Evolutionary conservation across 2,888 invertebrate genomes (phyloP).

Genomic region (Atethmia centrago): DNA sequence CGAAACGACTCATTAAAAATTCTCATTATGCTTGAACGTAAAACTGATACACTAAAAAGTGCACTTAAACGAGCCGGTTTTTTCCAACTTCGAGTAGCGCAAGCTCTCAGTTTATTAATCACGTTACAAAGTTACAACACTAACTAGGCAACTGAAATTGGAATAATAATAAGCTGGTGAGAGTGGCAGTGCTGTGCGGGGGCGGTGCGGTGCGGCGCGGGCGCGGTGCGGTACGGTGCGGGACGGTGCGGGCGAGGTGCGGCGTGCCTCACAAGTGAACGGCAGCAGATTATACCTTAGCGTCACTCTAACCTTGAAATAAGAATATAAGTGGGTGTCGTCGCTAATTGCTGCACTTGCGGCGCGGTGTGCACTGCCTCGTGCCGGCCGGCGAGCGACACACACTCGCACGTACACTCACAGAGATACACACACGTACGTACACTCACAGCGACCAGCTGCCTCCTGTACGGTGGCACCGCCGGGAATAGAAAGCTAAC

Average conservation of each 20-base stretch:
- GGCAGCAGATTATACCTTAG: conserved; percentile 4
- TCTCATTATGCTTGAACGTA: conserved; percentile 35
- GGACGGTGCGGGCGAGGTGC: no score
- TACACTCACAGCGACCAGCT: no score
- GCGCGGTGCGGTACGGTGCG: background rate
- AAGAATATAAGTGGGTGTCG: conserved; percentile 12
- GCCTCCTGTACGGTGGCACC: background rate
- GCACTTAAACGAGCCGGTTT: conserved; percentile 18
- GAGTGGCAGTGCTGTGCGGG: no score
- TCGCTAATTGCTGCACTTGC: conserved; percentile 11
- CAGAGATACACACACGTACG: no score
- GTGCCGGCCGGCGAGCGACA: background rate
- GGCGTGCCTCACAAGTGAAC: background rate
- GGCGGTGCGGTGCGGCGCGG: background rate
- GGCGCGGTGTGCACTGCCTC: background rate
- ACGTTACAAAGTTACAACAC: conserved; percentile 55
- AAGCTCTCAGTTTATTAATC: conserved; percentile 40
- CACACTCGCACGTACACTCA: background rate
- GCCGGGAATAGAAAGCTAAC: conserved; percentile 3
- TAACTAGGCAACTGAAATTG: conserved; percentile 54
- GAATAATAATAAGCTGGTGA: conserved; percentile 47
- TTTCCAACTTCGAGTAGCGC: conserved; percentile 30
- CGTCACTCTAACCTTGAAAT: conserved; percentile 11
- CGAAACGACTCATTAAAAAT: conserved; percentile 16
- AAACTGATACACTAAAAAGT: conserved; percentile 33